Base-by-base conservation (phyloP, 2,113 vertebrate species). In the Tringa solitaria region DNA sequence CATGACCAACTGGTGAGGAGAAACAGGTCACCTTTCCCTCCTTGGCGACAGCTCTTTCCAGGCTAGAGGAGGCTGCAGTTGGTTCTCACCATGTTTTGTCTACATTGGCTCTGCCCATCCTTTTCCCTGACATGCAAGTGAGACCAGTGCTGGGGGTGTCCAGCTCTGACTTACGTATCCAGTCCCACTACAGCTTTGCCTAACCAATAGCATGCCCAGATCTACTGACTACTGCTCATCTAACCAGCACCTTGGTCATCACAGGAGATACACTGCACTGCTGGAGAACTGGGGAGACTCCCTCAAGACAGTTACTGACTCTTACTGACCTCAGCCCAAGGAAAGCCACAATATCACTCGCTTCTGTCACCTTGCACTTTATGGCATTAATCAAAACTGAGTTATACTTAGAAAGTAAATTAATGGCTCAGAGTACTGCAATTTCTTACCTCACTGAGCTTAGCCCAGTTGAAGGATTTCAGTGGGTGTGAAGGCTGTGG, bases 391-490 rank as follows among this genome's bases (percentile, higher is more conserved):
- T 37, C 51, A 91, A 61, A 33, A 54, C 6, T 0, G 9, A 46
- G 8, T 32, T 37, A 54, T 6, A 75, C 19, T 59, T 82, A 33
- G 37, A 30, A 90, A 87, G 3, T 45, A 50, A 83, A 39, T 28
- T 27, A 68, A 26, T 53, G 56, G 41, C 32, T 32, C 18, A 68
- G 14, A 73, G 16, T 37, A 56, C 28, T 59, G 26, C 37, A 73
- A 30, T 41, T 13, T 64, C 98, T 99, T 95, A 99, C 99, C 99
- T 99, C 99, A 53, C 98, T 99, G 39, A 99, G 97, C 92, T 99
- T 99, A 97, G 99, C 98, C 99, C 99, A 99, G 98, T 99, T 99
- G 98, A 99, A 99, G 61, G 99, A 99, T 98, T 99, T 99, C 96
- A 99, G 98, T 1, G 99, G 99, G 77, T 99, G 99, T 35, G 99